Evolutionary conservation across 1,140 invertebrate species (phyloP).

Genomic region (Antheraea mylitta): DNA sequence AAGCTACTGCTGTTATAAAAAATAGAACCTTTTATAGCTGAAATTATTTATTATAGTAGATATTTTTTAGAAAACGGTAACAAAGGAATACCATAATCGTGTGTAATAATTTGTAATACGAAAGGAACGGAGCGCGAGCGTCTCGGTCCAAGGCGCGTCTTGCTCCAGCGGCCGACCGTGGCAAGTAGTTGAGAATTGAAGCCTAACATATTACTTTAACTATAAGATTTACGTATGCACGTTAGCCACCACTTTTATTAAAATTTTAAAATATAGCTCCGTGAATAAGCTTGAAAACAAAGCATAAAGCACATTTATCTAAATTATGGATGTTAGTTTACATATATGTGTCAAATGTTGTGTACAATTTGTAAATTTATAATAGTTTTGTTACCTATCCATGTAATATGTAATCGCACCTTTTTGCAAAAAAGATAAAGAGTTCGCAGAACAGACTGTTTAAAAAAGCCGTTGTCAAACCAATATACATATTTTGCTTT

Average conservation of each 20-base stretch:
- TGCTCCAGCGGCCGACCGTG: conserved; percentile 53
- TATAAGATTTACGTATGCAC: background rate
- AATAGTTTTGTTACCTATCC: too few species aligned
- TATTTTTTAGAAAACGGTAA: background rate
- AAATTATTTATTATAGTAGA: background rate
- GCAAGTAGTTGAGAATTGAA: background rate
- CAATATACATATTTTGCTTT: too few species aligned
- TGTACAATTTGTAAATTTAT: too few species aligned
- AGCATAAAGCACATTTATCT: too few species aligned
- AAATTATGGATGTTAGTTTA: too few species aligned
- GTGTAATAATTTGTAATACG: conserved; percentile 16
- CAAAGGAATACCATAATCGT: conserved; percentile 2
- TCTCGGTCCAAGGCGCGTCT: conserved; percentile 51
- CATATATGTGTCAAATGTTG: too few species aligned
- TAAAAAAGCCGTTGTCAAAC: too few species aligned
- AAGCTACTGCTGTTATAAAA: background rate
- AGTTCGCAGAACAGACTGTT: too few species aligned
- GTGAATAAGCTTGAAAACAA: background rate
- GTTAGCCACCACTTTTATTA: background rate
- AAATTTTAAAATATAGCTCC: background rate
- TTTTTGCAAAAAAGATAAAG: too few species aligned
- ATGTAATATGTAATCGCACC: too few species aligned
- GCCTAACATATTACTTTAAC: background rate
- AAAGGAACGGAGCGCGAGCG: conserved; percentile 17
- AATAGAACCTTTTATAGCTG: background rate